Percentiles rank a stretch among this genome's conserved stretches.
These are phyloP conservation scores for Andricus curvator DNA, from an alignment of 2,888 invertebrate genomes.

Conservation along the genomic window DNA sequence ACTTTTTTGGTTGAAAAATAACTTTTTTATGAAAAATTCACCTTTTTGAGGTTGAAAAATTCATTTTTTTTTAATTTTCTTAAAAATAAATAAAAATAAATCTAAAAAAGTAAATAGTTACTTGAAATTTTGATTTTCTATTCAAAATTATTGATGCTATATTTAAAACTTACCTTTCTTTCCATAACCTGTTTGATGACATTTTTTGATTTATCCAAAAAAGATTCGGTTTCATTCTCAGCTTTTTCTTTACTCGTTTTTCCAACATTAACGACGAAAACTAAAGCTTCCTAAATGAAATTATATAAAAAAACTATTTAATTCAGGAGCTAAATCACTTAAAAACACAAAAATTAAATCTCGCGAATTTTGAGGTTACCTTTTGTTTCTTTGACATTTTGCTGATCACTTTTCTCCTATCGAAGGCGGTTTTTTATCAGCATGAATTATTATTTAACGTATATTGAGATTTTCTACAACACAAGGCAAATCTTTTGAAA, in stretches of 20 bases:
- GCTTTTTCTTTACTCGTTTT: constrained; percentile 39
- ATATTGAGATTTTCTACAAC: background rate
- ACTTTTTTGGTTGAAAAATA: no score
- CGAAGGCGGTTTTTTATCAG: background rate
- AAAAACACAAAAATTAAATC: background rate
- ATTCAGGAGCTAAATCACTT: background rate
- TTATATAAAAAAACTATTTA: background rate
- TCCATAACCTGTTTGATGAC: constrained; percentile 55
- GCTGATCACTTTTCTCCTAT: background rate
- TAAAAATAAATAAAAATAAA: no score
- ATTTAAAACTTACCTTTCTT: constrained; percentile 56
- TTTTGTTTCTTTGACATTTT: background rate
- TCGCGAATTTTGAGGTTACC: constrained; percentile 16
- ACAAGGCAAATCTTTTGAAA: no score
- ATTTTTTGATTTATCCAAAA: constrained; percentile 62
- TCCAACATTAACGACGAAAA: constrained; percentile 61
- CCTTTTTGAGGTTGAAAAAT: no score
- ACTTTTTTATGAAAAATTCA: no score
- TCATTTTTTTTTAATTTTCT: no score
- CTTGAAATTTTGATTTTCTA: no score
- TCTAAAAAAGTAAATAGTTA: no score
- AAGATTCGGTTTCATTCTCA: constrained; percentile 45
- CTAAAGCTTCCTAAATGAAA: constrained; percentile 56
- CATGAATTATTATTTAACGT: background rate
- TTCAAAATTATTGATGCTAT: no score